A percentile compares a stretch with the other conserved stretches of the same genome.
phyloP scores from a whole-genome alignment of 2,797 vertebrate species.

The Tapera naevia region DNA sequence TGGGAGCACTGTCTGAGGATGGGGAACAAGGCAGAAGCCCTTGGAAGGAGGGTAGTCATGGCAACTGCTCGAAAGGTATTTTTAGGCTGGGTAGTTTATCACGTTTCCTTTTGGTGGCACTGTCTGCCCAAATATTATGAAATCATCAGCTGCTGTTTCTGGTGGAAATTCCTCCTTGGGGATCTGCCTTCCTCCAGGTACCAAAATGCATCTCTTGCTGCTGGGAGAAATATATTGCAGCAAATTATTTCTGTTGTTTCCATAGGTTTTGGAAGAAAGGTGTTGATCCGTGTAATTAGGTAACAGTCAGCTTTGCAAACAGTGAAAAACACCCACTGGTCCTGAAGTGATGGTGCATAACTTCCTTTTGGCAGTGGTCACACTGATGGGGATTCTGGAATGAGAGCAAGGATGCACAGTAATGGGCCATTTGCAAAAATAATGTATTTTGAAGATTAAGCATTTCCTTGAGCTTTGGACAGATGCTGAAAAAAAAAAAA shows the following conservation, averaged over 20 bases:
- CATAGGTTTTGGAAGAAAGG: neutral
- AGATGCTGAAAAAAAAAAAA: no score
- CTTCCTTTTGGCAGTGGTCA: neutral
- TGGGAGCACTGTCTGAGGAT: fast-evolving
- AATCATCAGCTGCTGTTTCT: neutral
- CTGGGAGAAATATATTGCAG: neutral
- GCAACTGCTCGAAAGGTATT: neutral
- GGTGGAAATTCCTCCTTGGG: neutral
- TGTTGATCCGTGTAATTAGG: neutral
- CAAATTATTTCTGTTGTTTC: neutral
- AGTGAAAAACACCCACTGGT: neutral
- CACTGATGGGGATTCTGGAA: neutral
- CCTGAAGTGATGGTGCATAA: neutral
- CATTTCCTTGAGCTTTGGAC: neutral
- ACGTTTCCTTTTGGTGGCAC: constrained; percentile 58
- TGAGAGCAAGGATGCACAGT: neutral
- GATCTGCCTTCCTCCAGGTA: neutral
- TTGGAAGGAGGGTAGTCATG: neutral
- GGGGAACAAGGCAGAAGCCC: neutral
- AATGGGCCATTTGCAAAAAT: neutral
- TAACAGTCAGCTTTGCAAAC: neutral
- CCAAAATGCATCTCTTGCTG: neutral
- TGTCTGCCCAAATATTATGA: constrained; percentile 1
- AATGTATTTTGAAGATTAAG: neutral
- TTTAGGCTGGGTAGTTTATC: neutral